Evolutionary conservation across 2,888 invertebrate species (phyloP).

Genomic region (Dryobota labecula): DNA sequence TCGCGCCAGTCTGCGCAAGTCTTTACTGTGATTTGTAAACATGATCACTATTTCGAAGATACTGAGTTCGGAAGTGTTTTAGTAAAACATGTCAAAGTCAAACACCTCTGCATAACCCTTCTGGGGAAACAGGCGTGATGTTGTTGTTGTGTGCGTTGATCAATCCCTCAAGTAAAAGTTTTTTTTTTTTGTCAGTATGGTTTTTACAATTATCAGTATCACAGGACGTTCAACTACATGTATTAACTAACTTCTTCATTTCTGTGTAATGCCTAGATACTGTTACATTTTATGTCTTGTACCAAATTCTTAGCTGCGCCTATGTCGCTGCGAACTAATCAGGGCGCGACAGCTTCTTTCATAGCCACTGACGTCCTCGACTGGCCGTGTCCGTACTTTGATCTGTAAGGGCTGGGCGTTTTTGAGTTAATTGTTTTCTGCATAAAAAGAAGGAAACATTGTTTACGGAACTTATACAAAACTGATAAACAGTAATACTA

Average conservation of each 20-base stretch:
- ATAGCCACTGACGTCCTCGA: constrained; percentile 53
- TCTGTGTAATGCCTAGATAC: not conserved
- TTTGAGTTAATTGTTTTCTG: no score
- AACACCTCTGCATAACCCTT: no score
- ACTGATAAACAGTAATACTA: no score
- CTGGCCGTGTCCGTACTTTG: constrained; percentile 43
- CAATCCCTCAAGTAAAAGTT: not conserved
- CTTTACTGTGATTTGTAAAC: not conserved
- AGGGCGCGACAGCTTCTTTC: constrained; percentile 70
- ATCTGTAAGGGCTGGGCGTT: constrained; percentile 24
- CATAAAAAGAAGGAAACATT: no score
- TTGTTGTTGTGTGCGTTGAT: no score
- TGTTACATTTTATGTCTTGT: constrained; percentile 50
- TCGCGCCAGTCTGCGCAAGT: no score
- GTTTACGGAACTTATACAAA: no score
- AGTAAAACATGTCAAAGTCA: no score
- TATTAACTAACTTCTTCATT: not conserved
- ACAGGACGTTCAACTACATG: no score
- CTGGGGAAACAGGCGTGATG: no score
- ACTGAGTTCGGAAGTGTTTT: not conserved
- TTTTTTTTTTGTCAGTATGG: not conserved
- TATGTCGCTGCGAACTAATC: constrained; percentile 68
- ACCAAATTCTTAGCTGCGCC: constrained; percentile 55
- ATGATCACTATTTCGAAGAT: not conserved
- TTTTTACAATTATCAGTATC: not conserved